Percentiles rank a stretch among this genome's conserved stretches.
Conservation (phyloP, 2,888 invertebrate species). For the Halictus quadricinctus region DNA sequence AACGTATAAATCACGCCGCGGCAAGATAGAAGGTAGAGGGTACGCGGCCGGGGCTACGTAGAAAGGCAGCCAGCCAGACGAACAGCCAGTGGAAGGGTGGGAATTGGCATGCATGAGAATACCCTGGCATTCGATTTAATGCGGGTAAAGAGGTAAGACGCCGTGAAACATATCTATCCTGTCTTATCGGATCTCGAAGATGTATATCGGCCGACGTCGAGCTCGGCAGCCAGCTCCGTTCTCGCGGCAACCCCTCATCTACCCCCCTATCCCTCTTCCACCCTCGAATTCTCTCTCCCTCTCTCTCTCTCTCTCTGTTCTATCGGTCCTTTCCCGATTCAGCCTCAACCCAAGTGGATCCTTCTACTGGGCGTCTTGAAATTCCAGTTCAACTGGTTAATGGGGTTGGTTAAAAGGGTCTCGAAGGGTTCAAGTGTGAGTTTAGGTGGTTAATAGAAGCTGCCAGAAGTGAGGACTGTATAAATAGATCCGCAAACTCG, state of each 20-base stretch:
- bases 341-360: slow-evolving; percentile 63
- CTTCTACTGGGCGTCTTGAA: slow-evolving; percentile 39
- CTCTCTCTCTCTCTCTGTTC: slow-evolving; percentile 42
- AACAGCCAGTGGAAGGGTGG: slow-evolving; percentile 51
- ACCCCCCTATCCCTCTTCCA: neutral
- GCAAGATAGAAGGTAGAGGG: slow-evolving; percentile 49
- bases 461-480: neutral
- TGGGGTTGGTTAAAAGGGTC: slow-evolving; percentile 3
- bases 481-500: slow-evolving; percentile 13
- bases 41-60: slow-evolving; percentile 20
- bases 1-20: slow-evolving; percentile 79
- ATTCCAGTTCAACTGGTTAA: slow-evolving; percentile 10
- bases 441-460: slow-evolving; percentile 12
- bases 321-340: slow-evolving; percentile 48
- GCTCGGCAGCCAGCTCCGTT: slow-evolving; percentile 55
- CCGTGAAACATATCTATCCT: slow-evolving; percentile 80
- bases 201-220: slow-evolving; percentile 74
- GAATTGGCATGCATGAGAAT: slow-evolving; percentile 82
- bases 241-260: slow-evolving; percentile 26
- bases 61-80: slow-evolving; percentile 41
- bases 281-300: slow-evolving; percentile 25
- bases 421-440: neutral
- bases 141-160: slow-evolving; percentile 79
- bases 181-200: slow-evolving; percentile 80
- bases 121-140: slow-evolving; percentile 81